Evolutionary conservation across 2,113 vertebrate species (phyloP).

Genomic region (Synchiropus splendidus): DNA sequence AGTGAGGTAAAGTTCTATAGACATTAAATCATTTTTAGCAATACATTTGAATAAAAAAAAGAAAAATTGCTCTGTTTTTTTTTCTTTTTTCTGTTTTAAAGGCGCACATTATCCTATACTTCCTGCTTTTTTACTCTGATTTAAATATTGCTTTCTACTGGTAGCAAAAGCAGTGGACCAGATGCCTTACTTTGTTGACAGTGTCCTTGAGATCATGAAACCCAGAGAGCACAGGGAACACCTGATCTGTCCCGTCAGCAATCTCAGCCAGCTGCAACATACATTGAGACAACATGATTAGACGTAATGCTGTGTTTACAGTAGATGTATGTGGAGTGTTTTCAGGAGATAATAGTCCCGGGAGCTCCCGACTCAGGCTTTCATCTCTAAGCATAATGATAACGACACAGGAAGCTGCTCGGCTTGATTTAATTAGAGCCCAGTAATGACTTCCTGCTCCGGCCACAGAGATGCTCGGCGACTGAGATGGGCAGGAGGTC

Average conservation of each 20-base stretch:
- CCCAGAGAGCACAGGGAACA: conserved; percentile 88
- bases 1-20: no score
- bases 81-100: not conserved
- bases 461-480: not conserved
- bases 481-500: not conserved
- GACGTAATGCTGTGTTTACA: not conserved
- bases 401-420: conserved; percentile 39
- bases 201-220: conserved; percentile 88
- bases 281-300: not conserved
- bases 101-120: not conserved
- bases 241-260: conserved; percentile 82
- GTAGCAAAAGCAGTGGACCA: no score
- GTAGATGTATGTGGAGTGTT: not conserved
- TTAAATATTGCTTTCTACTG: no score
- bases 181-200: conserved; percentile 81
- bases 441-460: conserved; percentile 41
- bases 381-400: conserved; percentile 34
- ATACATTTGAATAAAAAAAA: no score
- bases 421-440: conserved; percentile 37
- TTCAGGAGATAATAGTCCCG: conserved; percentile 21
- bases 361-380: conserved; percentile 16
- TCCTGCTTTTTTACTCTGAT: no score
- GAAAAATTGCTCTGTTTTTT: no score
- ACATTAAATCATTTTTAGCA: no score
- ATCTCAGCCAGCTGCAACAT: conserved; percentile 78